phyloP scores from a whole-genome alignment of 2,888 invertebrate genomes.

The Nineta flava region DNA sequence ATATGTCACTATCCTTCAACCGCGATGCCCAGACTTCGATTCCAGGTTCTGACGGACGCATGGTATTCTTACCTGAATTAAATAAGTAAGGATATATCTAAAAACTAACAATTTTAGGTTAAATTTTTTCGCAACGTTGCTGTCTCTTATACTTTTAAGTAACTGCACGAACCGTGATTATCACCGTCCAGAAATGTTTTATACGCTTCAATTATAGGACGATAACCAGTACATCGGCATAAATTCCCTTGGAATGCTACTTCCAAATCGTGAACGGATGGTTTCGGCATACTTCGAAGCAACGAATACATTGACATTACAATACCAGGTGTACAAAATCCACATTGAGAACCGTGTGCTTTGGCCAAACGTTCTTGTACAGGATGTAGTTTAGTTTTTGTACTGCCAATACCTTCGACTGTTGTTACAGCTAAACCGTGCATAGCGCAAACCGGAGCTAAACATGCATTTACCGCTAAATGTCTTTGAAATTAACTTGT shows the following conservation, averaged over 20 bases:
- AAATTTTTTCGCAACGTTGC: too few relatives aligned
- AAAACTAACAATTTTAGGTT: too few relatives aligned
- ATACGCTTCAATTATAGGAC: constrained; percentile 84
- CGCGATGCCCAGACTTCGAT: too few relatives aligned
- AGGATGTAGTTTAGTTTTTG: constrained; percentile 61
- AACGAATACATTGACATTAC: constrained; percentile 95
- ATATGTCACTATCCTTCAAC: too few relatives aligned
- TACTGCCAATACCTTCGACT: constrained; percentile 83
- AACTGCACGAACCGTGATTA: too few relatives aligned
- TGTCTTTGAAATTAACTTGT: constrained; percentile 36
- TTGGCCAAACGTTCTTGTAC: constrained; percentile 78
- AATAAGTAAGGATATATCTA: too few relatives aligned
- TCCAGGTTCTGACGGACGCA: too few relatives aligned
- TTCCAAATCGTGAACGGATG: constrained; percentile 62
- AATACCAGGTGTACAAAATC: constrained; percentile 90
- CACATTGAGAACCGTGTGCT: constrained; percentile 88
- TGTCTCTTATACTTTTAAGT: too few relatives aligned
- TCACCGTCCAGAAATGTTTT: constrained; percentile 58
- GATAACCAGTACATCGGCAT: constrained; percentile 87
- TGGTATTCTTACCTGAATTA: too few relatives aligned
- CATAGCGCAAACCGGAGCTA: constrained; percentile 72
- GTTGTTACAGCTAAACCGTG: constrained; percentile 85
- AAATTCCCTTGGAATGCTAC: constrained; percentile 68
- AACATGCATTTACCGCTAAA: constrained; percentile 74
- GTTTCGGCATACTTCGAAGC: constrained; percentile 53